These are phyloP conservation scores for Notolabrus celidotus DNA, from an alignment of 2,797 vertebrate species.

Conservation along the genomic window DNA sequence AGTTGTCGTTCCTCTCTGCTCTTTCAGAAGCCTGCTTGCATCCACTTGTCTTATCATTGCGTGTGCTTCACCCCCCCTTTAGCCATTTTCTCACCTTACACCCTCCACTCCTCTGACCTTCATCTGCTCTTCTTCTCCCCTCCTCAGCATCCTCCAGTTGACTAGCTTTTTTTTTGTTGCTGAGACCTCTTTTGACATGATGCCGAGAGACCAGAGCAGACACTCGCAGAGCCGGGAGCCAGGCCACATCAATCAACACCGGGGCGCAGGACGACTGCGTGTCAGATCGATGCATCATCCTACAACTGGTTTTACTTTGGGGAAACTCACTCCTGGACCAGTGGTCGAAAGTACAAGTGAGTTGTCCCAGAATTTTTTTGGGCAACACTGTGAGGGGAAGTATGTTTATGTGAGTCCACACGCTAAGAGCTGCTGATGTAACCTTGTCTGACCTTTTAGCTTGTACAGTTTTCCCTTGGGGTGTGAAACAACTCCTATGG, in stretches of 20 bases:
- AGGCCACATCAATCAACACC: conserved; percentile 75
- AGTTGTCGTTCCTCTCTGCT: conserved; percentile 50
- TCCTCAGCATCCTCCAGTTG: conserved; percentile 42
- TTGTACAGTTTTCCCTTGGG: conserved; percentile 48
- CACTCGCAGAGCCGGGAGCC: conserved; percentile 62
- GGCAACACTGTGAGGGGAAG: conserved; percentile 36
- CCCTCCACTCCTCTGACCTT: conserved; percentile 56
- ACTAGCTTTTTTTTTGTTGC: conserved; percentile 34
- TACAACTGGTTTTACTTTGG: conserved; percentile 67
- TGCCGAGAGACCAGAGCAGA: conserved; percentile 61
- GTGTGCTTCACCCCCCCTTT: conserved; percentile 41
- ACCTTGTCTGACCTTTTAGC: conserved; percentile 64
- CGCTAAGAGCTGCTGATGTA: conserved; percentile 47
- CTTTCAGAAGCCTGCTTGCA: conserved; percentile 40
- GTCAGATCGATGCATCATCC: conserved; percentile 77
- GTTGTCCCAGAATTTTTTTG: conserved; percentile 14
- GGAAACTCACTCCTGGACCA: conserved; percentile 37
- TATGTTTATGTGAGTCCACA: conserved; percentile 42
- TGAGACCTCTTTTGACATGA: conserved; percentile 66
- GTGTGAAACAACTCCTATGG: conserved; percentile 49
- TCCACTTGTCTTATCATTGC: conserved; percentile 51
- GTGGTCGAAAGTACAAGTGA: conserved; percentile 20
- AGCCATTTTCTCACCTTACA: conserved; percentile 64
- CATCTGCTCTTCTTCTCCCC: conserved; percentile 48
- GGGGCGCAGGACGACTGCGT: conserved; percentile 50